These are phyloP conservation scores for Trachelipus rathkii DNA, from an alignment of 1,140 invertebrate species.

Conservation along the genomic window DNA sequence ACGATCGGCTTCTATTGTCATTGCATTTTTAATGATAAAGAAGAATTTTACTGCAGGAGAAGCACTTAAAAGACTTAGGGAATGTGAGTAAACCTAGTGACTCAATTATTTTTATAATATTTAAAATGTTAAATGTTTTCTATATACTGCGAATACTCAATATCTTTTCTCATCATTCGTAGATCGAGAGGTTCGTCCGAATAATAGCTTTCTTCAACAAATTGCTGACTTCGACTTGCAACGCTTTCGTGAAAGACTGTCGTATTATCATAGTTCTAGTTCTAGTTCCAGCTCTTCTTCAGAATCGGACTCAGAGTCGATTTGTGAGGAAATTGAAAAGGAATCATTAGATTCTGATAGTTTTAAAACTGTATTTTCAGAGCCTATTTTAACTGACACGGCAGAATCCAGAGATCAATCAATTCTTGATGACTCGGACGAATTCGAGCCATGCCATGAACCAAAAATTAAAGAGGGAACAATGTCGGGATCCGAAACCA, in stretches of 20 bases:
- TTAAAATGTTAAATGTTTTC: background rate
- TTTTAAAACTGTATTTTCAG: conserved; percentile 5
- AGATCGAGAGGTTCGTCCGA: conserved; percentile 61
- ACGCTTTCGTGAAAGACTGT: conserved; percentile 38
- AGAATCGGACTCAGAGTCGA: conserved; percentile 1
- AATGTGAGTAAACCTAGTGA: conserved; percentile 27
- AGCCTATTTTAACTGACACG: background rate
- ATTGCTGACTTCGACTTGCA: conserved; percentile 63
- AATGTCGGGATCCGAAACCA: background rate
- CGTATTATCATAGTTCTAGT: conserved; percentile 28
- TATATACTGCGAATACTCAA: background rate
- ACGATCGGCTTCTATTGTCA: conserved; percentile 70
- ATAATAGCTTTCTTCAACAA: conserved; percentile 73
- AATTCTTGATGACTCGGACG: conserved; percentile 10
- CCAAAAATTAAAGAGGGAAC: background rate
- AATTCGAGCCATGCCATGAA: background rate
- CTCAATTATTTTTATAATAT: conserved; percentile 43
- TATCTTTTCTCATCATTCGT: background rate
- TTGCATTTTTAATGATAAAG: conserved; percentile 79
- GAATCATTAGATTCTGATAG: conserved; percentile 5
- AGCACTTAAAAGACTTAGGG: conserved; percentile 64
- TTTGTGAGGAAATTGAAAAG: background rate
- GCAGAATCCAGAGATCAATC: background rate
- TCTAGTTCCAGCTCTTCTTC: conserved; percentile 33
- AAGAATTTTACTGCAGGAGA: conserved; percentile 68